Evolutionary conservation across 1,140 invertebrate species (phyloP).

Genomic region (Rhynchophorus ferrugineus): DNA sequence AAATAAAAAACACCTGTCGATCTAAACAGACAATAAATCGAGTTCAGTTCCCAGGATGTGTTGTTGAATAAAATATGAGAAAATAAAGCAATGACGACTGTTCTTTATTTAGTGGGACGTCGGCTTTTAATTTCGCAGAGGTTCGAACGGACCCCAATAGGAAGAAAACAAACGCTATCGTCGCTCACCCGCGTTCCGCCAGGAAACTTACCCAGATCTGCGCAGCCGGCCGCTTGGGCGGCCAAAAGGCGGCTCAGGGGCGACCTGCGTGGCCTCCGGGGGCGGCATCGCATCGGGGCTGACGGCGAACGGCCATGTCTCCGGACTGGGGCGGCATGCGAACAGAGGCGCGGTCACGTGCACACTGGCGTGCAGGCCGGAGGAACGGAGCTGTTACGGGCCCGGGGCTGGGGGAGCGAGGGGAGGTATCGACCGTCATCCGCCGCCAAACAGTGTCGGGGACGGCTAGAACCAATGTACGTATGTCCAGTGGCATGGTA

Average conservation of each 20-base stretch:
- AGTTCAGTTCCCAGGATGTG: no score
- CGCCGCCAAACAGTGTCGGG: background rate
- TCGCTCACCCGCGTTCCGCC: no score
- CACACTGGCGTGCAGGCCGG: constrained; percentile 16
- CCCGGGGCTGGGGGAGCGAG: background rate
- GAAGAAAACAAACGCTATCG: no score
- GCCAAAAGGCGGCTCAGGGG: constrained; percentile 18
- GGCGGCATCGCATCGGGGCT: constrained; percentile 7
- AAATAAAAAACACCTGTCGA: no score
- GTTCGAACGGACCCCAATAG: no score
- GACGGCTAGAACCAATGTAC: background rate
- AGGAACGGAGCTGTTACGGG: background rate
- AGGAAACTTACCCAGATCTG: constrained; percentile 17
- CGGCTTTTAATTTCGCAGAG: no score
- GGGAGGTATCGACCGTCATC: background rate
- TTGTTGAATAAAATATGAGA: no score
- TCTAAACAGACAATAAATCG: no score
- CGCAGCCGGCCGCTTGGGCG: constrained; percentile 10
- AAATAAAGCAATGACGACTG: no score
- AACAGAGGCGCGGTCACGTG: constrained; percentile 16
- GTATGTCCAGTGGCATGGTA: background rate
- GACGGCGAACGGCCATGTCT: constrained; percentile 12
- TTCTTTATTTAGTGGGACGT: no score
- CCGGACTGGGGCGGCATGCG: constrained; percentile 11
- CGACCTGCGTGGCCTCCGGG: constrained; percentile 9